Conservation (phyloP, 2,888 invertebrate species). For the Ectropis crepuscularia region DNA sequence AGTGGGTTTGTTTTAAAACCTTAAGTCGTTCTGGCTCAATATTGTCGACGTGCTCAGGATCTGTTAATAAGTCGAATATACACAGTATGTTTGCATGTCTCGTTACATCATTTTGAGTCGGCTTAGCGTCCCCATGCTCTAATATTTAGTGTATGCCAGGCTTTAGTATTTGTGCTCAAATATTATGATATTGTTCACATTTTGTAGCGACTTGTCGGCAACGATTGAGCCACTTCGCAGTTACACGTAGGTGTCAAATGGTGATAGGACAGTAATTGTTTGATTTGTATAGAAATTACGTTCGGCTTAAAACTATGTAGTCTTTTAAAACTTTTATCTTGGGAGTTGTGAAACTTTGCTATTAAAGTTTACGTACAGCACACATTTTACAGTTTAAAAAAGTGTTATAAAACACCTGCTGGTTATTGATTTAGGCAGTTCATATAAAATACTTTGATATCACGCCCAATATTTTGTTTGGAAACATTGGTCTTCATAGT, state of each 20-base stretch:
- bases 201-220: constrained; percentile 64
- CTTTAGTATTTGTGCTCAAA: constrained; percentile 79
- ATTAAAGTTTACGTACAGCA: not conserved
- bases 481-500: too few relatives aligned
- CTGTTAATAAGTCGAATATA: constrained; percentile 80
- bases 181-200: constrained; percentile 76
- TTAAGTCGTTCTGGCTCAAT: constrained; percentile 44
- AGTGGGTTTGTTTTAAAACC: not conserved
- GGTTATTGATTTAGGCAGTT: too few relatives aligned
- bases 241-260: constrained; percentile 69
- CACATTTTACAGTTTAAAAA: too few relatives aligned
- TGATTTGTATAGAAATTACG: constrained; percentile 23
- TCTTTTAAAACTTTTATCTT: not conserved
- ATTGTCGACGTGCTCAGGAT: constrained; percentile 61
- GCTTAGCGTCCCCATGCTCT: constrained; percentile 76
- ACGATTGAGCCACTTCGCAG: constrained; percentile 66
- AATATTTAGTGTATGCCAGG: constrained; percentile 79
- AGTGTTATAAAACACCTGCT: too few relatives aligned
- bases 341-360: not conserved
- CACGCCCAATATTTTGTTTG: too few relatives aligned
- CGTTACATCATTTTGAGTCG: constrained; percentile 79
- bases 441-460: too few relatives aligned
- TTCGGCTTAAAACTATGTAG: not conserved
- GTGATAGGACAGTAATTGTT: constrained; percentile 52
- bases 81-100: constrained; percentile 75